phyloP scores from a whole-genome alignment of 2,113 vertebrate species.

The Trogon surrucura region DNA sequence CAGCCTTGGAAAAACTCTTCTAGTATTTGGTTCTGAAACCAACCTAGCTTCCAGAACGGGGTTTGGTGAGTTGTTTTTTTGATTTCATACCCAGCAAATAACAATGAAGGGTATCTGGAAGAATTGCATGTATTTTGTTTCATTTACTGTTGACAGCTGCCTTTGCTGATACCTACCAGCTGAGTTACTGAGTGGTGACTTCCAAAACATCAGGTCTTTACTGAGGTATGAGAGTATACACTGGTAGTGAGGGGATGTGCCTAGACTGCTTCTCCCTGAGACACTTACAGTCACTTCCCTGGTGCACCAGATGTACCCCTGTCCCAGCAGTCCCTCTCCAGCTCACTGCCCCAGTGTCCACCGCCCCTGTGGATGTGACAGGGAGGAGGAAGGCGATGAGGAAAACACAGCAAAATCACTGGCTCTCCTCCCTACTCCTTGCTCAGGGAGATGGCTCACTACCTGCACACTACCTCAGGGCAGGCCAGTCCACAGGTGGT shows the following conservation, averaged over 20 bases:
- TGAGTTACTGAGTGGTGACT: not conserved
- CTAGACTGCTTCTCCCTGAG: not conserved
- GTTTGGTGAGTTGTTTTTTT: not conserved
- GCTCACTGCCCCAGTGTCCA: rapidly evolving
- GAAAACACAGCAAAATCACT: not conserved
- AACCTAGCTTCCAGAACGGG: not conserved
- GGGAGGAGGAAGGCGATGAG: not conserved
- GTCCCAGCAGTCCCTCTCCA: not conserved
- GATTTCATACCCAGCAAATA: not conserved
- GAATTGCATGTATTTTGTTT: not conserved
- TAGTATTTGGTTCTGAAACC: not conserved
- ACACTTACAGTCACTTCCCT: not conserved
- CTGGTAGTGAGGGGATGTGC: not conserved
- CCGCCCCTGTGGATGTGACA: rapidly evolving
- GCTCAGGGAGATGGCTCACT: not conserved
- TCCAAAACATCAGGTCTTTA: not conserved
- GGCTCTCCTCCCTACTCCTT: not conserved
- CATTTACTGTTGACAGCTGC: not conserved
- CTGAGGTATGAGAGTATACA: not conserved
- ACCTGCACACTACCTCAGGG: not conserved
- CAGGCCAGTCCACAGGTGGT: not conserved
- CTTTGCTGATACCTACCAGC: not conserved
- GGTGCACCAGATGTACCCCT: not conserved
- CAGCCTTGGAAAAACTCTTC: not conserved
- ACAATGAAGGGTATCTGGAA: not conserved